These are phyloP conservation scores for Heliconius cydno DNA, from an alignment of 2,888 invertebrate genomes.

Conservation along the genomic window DNA sequence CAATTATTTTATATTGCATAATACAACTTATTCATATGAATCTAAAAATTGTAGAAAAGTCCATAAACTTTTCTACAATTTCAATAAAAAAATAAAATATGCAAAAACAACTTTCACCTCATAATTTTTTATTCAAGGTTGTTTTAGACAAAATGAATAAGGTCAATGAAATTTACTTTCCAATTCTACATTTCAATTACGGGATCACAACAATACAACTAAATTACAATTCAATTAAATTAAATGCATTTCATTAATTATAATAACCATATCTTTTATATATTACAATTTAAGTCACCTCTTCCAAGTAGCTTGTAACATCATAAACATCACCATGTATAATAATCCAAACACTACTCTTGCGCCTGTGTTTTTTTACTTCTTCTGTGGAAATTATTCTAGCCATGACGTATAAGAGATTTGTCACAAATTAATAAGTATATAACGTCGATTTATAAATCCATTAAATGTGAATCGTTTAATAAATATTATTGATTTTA, in stretches of 20 bases:
- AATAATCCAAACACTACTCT: conserved; percentile 85
- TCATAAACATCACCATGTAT: conserved; percentile 92
- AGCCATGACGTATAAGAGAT: conserved; percentile 51
- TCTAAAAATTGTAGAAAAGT: too few species aligned
- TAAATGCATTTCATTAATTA: not conserved
- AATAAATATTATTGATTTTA: not conserved
- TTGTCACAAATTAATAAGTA: not conserved
- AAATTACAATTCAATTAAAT: not conserved
- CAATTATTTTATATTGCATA: not conserved
- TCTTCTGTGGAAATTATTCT: conserved; percentile 83
- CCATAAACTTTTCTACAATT: not conserved
- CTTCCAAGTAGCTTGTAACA: conserved; percentile 89
- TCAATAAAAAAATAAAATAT: not conserved
- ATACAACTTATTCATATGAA: not conserved
- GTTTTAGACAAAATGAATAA: not conserved
- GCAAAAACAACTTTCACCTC: not conserved
- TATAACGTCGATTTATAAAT: not conserved
- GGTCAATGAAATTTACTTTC: conserved; percentile 23
- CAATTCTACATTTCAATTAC: not conserved
- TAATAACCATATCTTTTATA: not conserved
- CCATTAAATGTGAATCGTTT: not conserved
- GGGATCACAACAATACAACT: too few species aligned
- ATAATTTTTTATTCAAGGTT: not conserved
- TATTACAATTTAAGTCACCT: conserved; percentile 79
- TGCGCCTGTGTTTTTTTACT: conserved; percentile 85